Evolutionary conservation across 2,888 invertebrate species (phyloP), one percentile per base, ranked within the genome.

Genomic region (Cephus sareptanus): DNA sequence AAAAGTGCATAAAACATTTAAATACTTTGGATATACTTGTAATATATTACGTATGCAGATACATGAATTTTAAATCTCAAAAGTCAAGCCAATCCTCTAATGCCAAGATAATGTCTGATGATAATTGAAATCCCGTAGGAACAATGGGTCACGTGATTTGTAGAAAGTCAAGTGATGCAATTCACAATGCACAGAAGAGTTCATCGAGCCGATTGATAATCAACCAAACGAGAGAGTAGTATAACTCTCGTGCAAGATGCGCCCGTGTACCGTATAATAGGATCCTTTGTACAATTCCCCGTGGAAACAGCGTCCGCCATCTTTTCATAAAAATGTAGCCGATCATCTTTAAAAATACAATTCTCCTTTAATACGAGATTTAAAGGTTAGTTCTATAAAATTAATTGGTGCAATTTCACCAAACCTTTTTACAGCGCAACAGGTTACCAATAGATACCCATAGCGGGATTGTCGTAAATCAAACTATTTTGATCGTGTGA

Each of bases 321-420:
- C 56, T 78, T 81, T 81, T 80, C 81, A 83, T 83, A 83, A 84
- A 85, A 85, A 80, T 81, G 77, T 79, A 80, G 81, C 80, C 75
- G 82, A 83, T 86, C 85, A 86, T 86, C 80, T 84, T 85, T 85
- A 87, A 87, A 87, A 85, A 87, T 86, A 86, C 83, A 85, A 85
- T 82, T 23, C 56, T 56, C 23, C 9, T 56, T 56, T 56, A 56
- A 56, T 56, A 56, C 23, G 56, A 23, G 56, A 56, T 15, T 56
- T 56, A 23, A 56, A 56, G 56, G 23, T 56, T 56, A 23, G 23
- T 56, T 9, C 23, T 56, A 0, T 23, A 56, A 56, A 56, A 56
- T 23, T 56, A 9, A 56, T 23, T 56, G 23, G 9, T 23, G 23
- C 23, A 9, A 1, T 56, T 56, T 23, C 23, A 23, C 56, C 23